These are phyloP conservation scores for Mimas tiliae DNA, from an alignment of 2,888 invertebrate species.

Conservation along the genomic window DNA sequence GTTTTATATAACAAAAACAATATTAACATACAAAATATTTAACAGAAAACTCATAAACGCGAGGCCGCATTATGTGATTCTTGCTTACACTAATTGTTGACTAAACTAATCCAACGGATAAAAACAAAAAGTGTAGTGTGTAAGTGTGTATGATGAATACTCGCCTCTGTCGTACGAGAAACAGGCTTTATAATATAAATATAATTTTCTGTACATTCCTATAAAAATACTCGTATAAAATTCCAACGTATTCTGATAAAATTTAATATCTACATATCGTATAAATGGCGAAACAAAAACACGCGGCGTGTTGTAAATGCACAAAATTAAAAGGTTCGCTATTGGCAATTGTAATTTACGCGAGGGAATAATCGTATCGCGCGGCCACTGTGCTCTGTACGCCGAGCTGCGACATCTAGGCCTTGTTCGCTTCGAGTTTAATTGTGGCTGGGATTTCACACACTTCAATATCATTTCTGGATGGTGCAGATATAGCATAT, in stretches of 20 bases:
- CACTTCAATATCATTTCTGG: conserved; percentile 33
- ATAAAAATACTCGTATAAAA: background rate
- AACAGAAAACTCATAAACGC: no score
- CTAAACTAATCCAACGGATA: no score
- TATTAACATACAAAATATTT: no score
- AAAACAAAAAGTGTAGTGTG: no score
- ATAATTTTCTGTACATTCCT: background rate
- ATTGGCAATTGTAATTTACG: conserved; percentile 57
- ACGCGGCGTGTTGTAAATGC: conserved; percentile 18
- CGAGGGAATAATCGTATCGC: conserved; percentile 57
- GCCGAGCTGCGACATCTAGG: conserved; percentile 54
- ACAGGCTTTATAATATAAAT: no score
- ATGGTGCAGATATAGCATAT: conserved; percentile 20
- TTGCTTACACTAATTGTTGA: no score
- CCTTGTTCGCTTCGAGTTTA: conserved; percentile 57
- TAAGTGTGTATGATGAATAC: no score
- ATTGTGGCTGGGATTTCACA: conserved; percentile 53
- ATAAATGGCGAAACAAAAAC: conserved; percentile 22
- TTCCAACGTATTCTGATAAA: conserved; percentile 2
- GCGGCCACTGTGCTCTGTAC: conserved; percentile 43
- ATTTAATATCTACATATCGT: conserved; percentile 12
- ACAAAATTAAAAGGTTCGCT: conserved; percentile 46
- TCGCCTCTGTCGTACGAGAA: no score
- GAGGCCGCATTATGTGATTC: no score
- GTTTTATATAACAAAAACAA: no score